Conservation (phyloP, 2,888 invertebrate species). For the Melieria omissa region DNA sequence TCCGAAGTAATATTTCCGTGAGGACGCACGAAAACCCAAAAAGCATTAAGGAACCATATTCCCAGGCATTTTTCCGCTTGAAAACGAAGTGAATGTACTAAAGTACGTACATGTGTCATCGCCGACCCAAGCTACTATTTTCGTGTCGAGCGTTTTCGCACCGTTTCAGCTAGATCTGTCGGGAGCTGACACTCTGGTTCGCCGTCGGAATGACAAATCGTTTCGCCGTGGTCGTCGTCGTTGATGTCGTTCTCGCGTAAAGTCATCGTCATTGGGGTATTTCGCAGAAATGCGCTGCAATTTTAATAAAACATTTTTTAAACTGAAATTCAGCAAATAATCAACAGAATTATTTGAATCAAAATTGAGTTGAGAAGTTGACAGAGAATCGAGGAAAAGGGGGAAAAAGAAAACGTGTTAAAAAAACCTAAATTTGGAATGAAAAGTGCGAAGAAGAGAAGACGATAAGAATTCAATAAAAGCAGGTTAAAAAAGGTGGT, state of each 20-base stretch:
- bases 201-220: constrained; percentile 9
- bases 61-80: too few relatives aligned
- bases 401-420: constrained; percentile 8
- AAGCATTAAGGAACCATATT: too few relatives aligned
- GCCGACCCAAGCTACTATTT: too few relatives aligned
- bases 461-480: constrained; percentile 20
- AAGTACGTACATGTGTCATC: too few relatives aligned
- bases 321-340: constrained; percentile 35
- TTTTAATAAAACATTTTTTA: constrained; percentile 40
- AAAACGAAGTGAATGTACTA: too few relatives aligned
- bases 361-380: constrained; percentile 25
- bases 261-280: constrained; percentile 40
- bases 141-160: too few relatives aligned
- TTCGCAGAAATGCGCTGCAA: constrained; percentile 43
- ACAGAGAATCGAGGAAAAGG: constrained; percentile 11
- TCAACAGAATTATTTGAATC: constrained; percentile 8
- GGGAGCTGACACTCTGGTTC: background rate
- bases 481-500: constrained; percentile 17
- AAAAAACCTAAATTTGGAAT: constrained; percentile 23
- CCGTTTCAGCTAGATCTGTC: too few relatives aligned
- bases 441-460: constrained; percentile 30
- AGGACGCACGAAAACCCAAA: too few relatives aligned
- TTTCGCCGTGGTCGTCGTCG: constrained; percentile 32
- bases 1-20: too few relatives aligned
- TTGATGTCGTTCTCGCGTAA: constrained; percentile 33